Conservation (phyloP, 2,888 invertebrate genomes). For the Lordiphosa fenestrarum region DNA sequence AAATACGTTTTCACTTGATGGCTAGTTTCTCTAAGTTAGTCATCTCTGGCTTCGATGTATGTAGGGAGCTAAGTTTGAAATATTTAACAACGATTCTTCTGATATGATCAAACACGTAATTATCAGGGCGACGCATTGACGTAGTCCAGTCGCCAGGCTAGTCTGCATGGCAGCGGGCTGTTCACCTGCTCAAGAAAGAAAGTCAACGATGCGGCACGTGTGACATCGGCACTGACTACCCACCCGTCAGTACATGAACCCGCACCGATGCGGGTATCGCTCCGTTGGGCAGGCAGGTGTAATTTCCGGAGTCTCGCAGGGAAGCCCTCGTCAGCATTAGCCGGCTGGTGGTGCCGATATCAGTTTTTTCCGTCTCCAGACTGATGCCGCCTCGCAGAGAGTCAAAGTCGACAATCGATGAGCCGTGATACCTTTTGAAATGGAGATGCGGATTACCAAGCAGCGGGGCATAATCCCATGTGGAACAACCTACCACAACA, state of each 20-base stretch:
- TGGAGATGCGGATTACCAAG: background rate
- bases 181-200: conserved; percentile 83
- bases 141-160: conserved; percentile 82
- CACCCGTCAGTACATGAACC: conserved; percentile 92
- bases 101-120: conserved; percentile 79
- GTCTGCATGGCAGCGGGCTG: conserved; percentile 94
- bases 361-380: conserved; percentile 93
- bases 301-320: conserved; percentile 92
- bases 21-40: conserved; percentile 41
- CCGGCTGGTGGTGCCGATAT: conserved; percentile 91
- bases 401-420: conserved; percentile 90
- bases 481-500: conserved; percentile 83
- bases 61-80: conserved; percentile 36
- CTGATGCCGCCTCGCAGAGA: conserved; percentile 93
- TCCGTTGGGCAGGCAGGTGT: conserved; percentile 92
- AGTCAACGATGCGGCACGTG: too few relatives aligned
- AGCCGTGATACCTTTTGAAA: conserved; percentile 88
- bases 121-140: conserved; percentile 65
- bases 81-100: conserved; percentile 72
- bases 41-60: conserved; percentile 53
- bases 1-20: conserved; percentile 24
- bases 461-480: background rate
- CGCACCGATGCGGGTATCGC: conserved; percentile 91
- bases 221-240: background rate
- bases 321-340: conserved; percentile 92